Evolutionary conservation across 2,113 vertebrate species (phyloP), one percentile per base, ranked within the genome.

Genomic region (Zapus hudsonius): DNA sequence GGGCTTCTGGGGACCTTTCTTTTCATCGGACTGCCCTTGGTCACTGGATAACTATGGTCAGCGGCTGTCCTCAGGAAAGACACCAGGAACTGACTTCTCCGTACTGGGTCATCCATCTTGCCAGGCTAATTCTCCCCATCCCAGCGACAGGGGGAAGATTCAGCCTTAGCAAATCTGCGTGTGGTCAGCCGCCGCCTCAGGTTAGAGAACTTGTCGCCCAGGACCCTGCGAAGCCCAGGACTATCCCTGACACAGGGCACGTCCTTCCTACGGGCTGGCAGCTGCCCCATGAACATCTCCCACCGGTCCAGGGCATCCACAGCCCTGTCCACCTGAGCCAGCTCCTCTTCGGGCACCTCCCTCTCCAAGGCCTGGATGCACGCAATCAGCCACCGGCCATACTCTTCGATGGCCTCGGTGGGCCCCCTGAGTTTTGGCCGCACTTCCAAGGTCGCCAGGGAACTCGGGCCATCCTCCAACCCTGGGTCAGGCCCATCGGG

Each of bases 271-370:
- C 89, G 4, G 0, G 89, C 91, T 0, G 98, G 97, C 69, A 97
- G 97, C 22, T 86, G 96, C 11, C 98, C 98, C 0, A 97, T 98
- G 70, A 98, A 98, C 98, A 98, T 97, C 4, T 98, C 98, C 98
- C 98, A 98, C 25, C 87, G 96, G 0, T 95, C 95, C 82, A 98
- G 88, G 47, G 96, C 95, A 0, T 98, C 98, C 97, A 98, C 98
- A 0, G 94, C 29, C 3, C 75, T 0, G 40, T 98, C 98, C 27
- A 98, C 93, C 17, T 78, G 97, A 0, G 93, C 94, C 93, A 98
- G 92, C 12, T 98, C 97, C 57, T 98, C 98, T 91, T 98, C 98
- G 0, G 97, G 94, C 72, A 96, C 98, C 0, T 98, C 97, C 87
- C 95, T 95, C 92, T 98, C 97, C 13, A 98, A 96, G 93, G 98